A percentile compares a stretch with the other conserved stretches of the same genome.
These are phyloP conservation scores for Hozukius guyotensis DNA, from an alignment of 2,797 vertebrate genomes.

Conservation along the genomic window DNA sequence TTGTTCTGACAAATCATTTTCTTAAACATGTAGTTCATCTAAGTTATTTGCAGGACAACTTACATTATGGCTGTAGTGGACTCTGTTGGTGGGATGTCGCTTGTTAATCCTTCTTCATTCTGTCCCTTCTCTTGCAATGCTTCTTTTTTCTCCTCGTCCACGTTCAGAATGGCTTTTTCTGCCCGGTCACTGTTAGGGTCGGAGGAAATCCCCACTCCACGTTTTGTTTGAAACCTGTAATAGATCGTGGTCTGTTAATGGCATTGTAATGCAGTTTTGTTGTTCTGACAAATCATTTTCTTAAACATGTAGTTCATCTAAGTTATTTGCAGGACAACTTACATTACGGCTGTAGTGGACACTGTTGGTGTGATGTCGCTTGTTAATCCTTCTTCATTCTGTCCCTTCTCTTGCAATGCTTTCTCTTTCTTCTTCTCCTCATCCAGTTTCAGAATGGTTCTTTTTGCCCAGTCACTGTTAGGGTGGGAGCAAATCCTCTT, in stretches of 20 bases:
- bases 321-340: too few relatives aligned
- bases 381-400: neutral
- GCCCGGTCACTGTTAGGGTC: conserved; percentile 16
- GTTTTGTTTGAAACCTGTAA: conserved; percentile 50
- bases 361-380: neutral
- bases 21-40: too few relatives aligned
- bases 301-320: too few relatives aligned
- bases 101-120: neutral
- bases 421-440: neutral
- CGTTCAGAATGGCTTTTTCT: neutral
- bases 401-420: fast-evolving
- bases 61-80: neutral
- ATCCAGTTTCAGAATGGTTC: conserved; percentile 21
- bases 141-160: conserved; percentile 17
- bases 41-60: too few relatives aligned
- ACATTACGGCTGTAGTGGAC: neutral
- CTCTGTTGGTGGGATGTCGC: neutral
- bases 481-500: conserved; percentile 52
- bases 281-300: too few relatives aligned
- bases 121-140: fast-evolving
- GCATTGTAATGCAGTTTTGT: neutral
- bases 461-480: neutral
- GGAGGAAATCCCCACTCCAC: conserved; percentile 22
- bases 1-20: too few relatives aligned
- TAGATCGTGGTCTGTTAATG: neutral